phyloP scores from a whole-genome alignment of 2,888 invertebrate species.

The Campoplex nolae region DNA sequence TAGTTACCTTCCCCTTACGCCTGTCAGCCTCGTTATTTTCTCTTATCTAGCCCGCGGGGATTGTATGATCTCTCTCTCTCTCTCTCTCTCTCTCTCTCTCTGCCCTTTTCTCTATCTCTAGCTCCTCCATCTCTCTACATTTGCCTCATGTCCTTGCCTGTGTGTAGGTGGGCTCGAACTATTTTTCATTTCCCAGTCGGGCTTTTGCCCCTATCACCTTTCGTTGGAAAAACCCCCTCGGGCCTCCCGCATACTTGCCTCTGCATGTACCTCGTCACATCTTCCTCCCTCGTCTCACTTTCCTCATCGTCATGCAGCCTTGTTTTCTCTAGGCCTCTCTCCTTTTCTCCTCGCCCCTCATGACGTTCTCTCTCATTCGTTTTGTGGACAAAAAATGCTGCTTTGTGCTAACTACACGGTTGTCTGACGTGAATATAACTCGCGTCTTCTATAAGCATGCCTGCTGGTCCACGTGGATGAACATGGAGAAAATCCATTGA shows the following conservation, averaged over 20 bases:
- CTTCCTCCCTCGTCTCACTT: constrained; percentile 44
- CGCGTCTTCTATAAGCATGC: background rate
- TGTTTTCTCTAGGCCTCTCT: constrained; percentile 26
- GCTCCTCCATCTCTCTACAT: too few species aligned
- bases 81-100: background rate
- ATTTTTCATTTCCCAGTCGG: constrained; percentile 76
- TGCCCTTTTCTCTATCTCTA: background rate
- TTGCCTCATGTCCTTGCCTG: constrained; percentile 27
- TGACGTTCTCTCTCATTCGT: constrained; percentile 46
- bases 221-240: constrained; percentile 58
- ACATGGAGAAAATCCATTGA: constrained; percentile 57
- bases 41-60: constrained; percentile 74
- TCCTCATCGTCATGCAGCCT: constrained; percentile 55
- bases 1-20: constrained; percentile 74
- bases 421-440: constrained; percentile 50
- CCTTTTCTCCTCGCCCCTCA: background rate
- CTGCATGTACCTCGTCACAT: constrained; percentile 13
- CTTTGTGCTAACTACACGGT: constrained; percentile 59
- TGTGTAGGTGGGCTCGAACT: constrained; percentile 68
- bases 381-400: constrained; percentile 60
- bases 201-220: constrained; percentile 68
- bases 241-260: constrained; percentile 22
- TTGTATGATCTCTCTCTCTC: constrained; percentile 65
- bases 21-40: constrained; percentile 77
- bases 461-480: constrained; percentile 52